phyloP scores from a whole-genome alignment of 2,888 invertebrate species.

The Boloria selene region DNA sequence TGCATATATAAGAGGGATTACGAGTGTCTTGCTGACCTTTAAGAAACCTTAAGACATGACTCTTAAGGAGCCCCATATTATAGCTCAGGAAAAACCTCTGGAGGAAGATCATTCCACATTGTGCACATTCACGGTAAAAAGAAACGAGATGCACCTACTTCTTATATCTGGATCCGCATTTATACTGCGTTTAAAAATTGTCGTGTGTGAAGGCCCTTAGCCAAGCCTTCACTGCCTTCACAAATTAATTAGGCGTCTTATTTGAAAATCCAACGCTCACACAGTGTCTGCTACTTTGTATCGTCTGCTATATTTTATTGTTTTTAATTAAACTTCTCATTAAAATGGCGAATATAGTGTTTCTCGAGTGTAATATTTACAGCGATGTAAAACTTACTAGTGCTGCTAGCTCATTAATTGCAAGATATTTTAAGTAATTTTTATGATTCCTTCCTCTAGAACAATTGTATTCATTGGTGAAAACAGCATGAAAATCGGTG shows the following conservation, averaged over 20 bases:
- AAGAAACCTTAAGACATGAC: too few species aligned
- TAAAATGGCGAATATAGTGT: conserved; percentile 14
- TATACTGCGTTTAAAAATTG: background rate
- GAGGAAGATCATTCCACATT: too few species aligned
- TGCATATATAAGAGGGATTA: too few species aligned
- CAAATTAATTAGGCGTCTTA: conserved; percentile 43
- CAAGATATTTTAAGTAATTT: too few species aligned
- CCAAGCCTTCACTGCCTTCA: conserved; percentile 33
- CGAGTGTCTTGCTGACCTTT: too few species aligned
- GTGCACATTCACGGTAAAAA: too few species aligned
- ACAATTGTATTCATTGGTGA: too few species aligned
- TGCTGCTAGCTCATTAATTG: too few species aligned
- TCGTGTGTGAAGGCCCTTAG: background rate
- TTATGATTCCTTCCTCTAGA: too few species aligned
- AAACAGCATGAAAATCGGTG: too few species aligned
- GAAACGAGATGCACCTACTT: too few species aligned
- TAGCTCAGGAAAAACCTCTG: too few species aligned
- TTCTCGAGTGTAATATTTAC: conserved; percentile 3
- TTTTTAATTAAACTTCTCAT: conserved; percentile 35
- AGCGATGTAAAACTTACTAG: background rate
- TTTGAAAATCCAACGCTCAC: conserved; percentile 37
- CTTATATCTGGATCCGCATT: background rate
- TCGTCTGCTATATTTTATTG: conserved; percentile 31
- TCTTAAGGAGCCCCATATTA: background rate
- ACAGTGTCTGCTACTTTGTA: conserved; percentile 34